Percentiles rank a stretch among this genome's conserved stretches.
phyloP scores from a whole-genome alignment of 2,113 vertebrate genomes.

The Turnix velox region DNA sequence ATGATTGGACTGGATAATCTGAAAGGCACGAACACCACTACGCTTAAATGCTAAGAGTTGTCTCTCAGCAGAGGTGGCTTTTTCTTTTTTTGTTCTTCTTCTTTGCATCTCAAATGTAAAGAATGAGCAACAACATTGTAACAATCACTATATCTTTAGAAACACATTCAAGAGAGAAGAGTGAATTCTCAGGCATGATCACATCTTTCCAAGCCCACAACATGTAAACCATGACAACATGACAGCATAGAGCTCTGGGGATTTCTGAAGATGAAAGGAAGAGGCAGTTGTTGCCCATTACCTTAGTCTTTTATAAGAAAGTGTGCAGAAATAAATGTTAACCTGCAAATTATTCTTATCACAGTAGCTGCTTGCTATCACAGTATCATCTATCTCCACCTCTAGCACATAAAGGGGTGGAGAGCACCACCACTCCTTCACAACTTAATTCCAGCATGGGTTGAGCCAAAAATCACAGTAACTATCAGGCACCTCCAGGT shows the following conservation, averaged over 20 bases:
- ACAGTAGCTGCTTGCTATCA: not conserved
- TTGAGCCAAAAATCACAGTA: not conserved
- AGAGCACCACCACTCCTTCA: not conserved
- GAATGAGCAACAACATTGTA: not conserved
- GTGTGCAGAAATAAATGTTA: not conserved
- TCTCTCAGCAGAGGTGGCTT: fast-evolving
- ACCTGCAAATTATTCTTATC: not conserved
- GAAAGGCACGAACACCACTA: not conserved
- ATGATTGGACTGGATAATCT: no score
- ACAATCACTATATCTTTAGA: not conserved
- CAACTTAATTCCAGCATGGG: fast-evolving
- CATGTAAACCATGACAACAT: not conserved
- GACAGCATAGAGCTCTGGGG: not conserved
- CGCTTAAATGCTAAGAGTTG: not conserved
- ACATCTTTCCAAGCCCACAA: not conserved
- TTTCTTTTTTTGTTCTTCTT: not conserved
- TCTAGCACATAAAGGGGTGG: not conserved
- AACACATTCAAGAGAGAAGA: not conserved
- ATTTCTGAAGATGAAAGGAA: not conserved
- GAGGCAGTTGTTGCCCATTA: not conserved
- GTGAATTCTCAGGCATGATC: not conserved
- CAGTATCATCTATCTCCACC: not conserved
- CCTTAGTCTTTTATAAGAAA: not conserved
- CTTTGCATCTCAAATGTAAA: not conserved
- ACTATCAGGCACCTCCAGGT: not conserved